Evolutionary conservation across 2,113 vertebrate genomes (phyloP).

Genomic region (Tachysurus fulvidraco): DNA sequence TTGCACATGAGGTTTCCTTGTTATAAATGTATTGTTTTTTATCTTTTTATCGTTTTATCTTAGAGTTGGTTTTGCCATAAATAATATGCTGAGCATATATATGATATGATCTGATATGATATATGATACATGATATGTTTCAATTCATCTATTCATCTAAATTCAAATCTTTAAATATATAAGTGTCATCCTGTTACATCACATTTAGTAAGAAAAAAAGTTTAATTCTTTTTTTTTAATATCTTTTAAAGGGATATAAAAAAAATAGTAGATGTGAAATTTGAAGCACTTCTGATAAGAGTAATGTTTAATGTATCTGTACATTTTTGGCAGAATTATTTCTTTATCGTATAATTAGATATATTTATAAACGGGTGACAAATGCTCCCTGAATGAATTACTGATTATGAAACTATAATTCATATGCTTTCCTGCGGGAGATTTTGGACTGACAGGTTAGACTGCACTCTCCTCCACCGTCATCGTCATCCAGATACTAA

Average conservation of each 20-base stretch:
- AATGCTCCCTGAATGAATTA: background rate
- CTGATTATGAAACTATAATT: background rate
- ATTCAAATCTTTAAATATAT: background rate
- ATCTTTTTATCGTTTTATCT: slow-evolving; percentile 23
- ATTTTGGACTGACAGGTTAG: background rate
- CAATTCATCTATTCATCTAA: background rate
- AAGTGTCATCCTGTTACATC: background rate
- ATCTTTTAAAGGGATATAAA: background rate
- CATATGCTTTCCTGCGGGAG: background rate
- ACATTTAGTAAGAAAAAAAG: background rate
- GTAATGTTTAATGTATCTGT: background rate
- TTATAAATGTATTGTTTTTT: background rate
- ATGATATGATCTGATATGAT: too few species aligned
- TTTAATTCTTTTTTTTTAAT: background rate
- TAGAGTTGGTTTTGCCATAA: slow-evolving; percentile 16
- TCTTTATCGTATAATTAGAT: background rate
- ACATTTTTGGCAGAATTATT: slow-evolving; percentile 37
- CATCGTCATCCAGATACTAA: background rate
- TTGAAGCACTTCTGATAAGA: background rate
- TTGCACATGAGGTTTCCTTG: slow-evolving; percentile 1
- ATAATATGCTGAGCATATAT: slow-evolving; percentile 36
- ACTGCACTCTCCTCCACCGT: background rate
- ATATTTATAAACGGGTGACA: background rate
- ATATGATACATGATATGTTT: background rate
- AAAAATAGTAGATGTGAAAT: background rate